Evolutionary conservation across 2,113 vertebrate species (phyloP), one percentile per base, ranked within the genome.

Genomic region (Osmerus eperlanus): DNA sequence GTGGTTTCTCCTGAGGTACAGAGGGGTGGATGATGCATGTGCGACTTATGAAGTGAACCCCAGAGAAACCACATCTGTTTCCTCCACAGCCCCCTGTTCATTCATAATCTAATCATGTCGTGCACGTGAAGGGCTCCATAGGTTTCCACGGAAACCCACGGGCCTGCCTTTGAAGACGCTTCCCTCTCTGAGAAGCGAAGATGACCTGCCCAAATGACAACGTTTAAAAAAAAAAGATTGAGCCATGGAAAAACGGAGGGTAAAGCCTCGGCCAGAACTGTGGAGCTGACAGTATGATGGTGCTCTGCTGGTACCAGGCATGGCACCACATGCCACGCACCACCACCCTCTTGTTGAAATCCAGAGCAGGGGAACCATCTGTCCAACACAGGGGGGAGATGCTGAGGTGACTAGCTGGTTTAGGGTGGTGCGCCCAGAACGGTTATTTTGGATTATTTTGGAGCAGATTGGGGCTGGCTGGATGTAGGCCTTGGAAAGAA

Each of bases 361-460:
- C 78, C 77, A 84, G 76, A 80, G 80, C 79, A 75, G 81, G 78
- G 79, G 71, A 56, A 83, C 81, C 80, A 83, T 86, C 78, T 88
- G 83, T 81, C 76, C 68, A 76, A 61, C 73, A 71, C 60, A 68
- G 69, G 75, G 14, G 14, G 70, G 84, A 77, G 71, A 81, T 78
- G 75, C 52, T 5, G 65, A 74, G 78, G 72, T 73, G 55, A 62
- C 82, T 78, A 47, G 73, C 72, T 85, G 83, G 84, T 84, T 89
- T 85, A 84, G 87, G 84, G 84, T 79, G 85, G 85, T 81, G 78
- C 73, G 14, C 77, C 7, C 75, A 73, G 71, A 47, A 64, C 70
- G 69, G 81, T 83, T 89, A 86, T 89, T 90, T 88, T 86, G 78
- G 82, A 87, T 64, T 65, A 76, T 72, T 77, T 71, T 72, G 76